Conservation (phyloP, 1,140 invertebrate genomes). For the Drosophila subpulchrella region DNA sequence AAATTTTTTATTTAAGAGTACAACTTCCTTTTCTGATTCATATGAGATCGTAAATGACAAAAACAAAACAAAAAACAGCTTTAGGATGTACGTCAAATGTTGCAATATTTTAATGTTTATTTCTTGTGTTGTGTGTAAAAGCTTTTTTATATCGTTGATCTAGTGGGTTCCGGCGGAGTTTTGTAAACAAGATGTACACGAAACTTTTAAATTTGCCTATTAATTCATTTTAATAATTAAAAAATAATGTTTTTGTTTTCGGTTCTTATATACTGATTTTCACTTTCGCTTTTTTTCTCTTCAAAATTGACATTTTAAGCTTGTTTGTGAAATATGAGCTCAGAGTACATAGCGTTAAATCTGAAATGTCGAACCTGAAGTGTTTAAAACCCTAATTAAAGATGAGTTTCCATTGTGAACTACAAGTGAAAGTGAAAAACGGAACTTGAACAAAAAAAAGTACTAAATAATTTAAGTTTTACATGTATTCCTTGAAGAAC, state of each 20-base stretch:
- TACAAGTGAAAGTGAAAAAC: not conserved
- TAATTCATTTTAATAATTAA: not conserved
- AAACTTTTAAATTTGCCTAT: not conserved
- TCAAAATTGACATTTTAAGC: not conserved
- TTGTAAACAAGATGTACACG: not conserved
- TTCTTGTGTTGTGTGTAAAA: not conserved
- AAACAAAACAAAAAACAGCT: not conserved
- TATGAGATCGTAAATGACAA: not conserved
- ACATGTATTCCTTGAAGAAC: not conserved
- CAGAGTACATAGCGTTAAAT: not conserved
- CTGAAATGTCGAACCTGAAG: not conserved
- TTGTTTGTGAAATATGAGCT: not conserved
- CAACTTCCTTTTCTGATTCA: not conserved
- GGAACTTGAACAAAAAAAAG: not conserved
- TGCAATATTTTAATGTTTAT: not conserved
- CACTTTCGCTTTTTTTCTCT: not conserved
- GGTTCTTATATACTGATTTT: not conserved
- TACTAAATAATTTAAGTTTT: constrained; percentile 2
- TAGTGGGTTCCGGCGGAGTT: not conserved
- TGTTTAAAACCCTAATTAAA: not conserved
- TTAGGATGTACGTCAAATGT: not conserved
- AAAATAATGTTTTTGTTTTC: not conserved
- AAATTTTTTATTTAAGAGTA: not conserved
- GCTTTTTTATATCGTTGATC: not conserved
- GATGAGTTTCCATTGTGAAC: not conserved